These are phyloP conservation scores for Pheosia gnoma DNA, from an alignment of 2,888 invertebrate species.

Conservation along the genomic window DNA sequence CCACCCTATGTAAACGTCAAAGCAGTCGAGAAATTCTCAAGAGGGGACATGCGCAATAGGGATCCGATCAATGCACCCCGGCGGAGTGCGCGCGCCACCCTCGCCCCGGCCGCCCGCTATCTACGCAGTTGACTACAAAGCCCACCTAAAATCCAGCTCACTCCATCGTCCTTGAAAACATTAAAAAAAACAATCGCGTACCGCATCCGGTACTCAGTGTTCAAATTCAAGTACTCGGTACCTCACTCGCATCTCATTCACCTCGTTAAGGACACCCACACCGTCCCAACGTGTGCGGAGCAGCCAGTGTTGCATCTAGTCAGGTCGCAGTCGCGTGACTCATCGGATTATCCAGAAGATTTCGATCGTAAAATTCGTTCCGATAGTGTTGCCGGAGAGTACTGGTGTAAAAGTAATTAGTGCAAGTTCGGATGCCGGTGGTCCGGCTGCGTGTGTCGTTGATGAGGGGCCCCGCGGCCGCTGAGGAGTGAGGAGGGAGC, in stretches of 20 bases:
- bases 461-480: slow-evolving; percentile 77
- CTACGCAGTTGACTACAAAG: slow-evolving; percentile 80
- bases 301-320: slow-evolving; percentile 59
- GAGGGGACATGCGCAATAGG: slow-evolving; percentile 73
- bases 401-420: slow-evolving; percentile 51
- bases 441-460: slow-evolving; percentile 68
- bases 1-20: slow-evolving; percentile 63
- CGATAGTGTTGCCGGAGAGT: slow-evolving; percentile 53
- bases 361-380: slow-evolving; percentile 58
- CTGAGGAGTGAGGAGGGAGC: slow-evolving; percentile 63
- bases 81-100: slow-evolving; percentile 76
- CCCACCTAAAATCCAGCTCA: slow-evolving; percentile 60
- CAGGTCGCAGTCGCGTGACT: slow-evolving; percentile 69
- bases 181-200: slow-evolving; percentile 55
- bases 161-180: slow-evolving; percentile 62
- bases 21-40: slow-evolving; percentile 59
- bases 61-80: slow-evolving; percentile 78
- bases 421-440: slow-evolving; percentile 79
- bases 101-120: slow-evolving; percentile 54
- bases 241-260: slow-evolving; percentile 49
- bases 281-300: slow-evolving; percentile 47
- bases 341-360: slow-evolving; percentile 73
- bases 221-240: slow-evolving; percentile 33
- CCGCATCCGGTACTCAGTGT: slow-evolving; percentile 43
- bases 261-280: slow-evolving; percentile 81